Evolutionary conservation across 1,140 invertebrate genomes (phyloP), one percentile per base, ranked within the genome.

Genomic region (Pseudomyrmex sp.): DNA sequence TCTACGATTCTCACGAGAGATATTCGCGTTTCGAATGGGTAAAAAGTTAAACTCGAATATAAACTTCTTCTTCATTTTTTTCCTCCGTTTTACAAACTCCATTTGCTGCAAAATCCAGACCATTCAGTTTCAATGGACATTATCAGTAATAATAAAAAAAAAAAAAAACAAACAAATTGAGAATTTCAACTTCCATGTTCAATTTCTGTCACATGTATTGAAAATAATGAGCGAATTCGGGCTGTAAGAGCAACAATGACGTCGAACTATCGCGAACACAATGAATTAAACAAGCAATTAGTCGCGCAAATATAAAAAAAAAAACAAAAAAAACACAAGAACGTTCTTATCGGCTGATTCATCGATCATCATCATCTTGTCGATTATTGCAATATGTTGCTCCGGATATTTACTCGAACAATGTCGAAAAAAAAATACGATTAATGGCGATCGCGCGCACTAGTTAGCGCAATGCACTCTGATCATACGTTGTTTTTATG

Each of bases 331-430:
- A 18, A 18, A 61, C 1, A 35, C 35, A 35, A 54, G 15, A 58
- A 73, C 44, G 18, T 20, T 20, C 12, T 15, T 48, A 50, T 44
- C 8, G 13, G 18, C 18, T 23, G 13, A 74, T 74, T 74, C 35
- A 15, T 46, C 35, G 56, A 44, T 35, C 56, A 23, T 56, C 70
- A 74, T 74, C 56, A 59, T 74, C 35, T 26, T 18, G 54, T 59
- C 18, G 54, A 46, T 18, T 74, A 15, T 35, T 59, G 52, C 54
- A 59, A 35, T 35, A 35, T 35, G 35, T 73, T 52, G 10, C 56
- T 23, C n/a, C 18, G 56, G 18, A 46, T n/a, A 59, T 9, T 73
- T 26, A 13, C 70, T 44, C 35, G 35, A 59, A 13, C 35, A 18
- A 46, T 18, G n/a, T 52, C n/a, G 20, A 68, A 46, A 59, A 69